phyloP scores from a whole-genome alignment of 2,797 vertebrate genomes.

The Eutrigla gurnardus region DNA sequence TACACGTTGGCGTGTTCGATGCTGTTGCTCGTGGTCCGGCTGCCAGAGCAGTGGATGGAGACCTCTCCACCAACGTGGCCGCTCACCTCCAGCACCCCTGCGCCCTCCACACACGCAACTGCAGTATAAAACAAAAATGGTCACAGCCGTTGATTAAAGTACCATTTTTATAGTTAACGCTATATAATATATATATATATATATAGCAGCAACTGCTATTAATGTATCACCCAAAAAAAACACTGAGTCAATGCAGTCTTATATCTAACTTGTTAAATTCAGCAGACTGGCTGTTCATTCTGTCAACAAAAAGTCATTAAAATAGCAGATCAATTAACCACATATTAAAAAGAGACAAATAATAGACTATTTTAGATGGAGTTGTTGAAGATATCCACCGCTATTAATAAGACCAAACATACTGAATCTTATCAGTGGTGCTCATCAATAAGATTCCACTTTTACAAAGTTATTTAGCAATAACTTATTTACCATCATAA shows the following conservation, averaged over 20 bases:
- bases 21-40: conserved; percentile 36
- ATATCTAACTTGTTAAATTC: neutral
- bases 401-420: neutral
- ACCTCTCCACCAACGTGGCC: conserved; percentile 59
- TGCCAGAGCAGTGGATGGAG: conserved; percentile 57
- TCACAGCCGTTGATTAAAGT: neutral
- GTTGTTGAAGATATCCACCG: neutral
- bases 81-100: conserved; percentile 46
- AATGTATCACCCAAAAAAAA: neutral
- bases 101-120: conserved; percentile 25
- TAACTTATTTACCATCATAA: neutral
- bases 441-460: neutral
- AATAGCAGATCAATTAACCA: neutral
- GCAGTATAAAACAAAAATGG: neutral
- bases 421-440: neutral
- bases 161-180: neutral
- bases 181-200: too few relatives aligned
- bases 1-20: conserved; percentile 30
- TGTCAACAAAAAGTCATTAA: neutral
- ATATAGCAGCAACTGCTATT: too few relatives aligned
- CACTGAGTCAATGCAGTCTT: neutral
- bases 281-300: neutral
- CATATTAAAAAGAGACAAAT: neutral
- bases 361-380: neutral
- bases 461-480: neutral